Percentiles rank a stretch among this genome's conserved stretches.
These are phyloP conservation scores for Epirrita christyi DNA, from an alignment of 2,888 invertebrate species.

Conservation along the genomic window DNA sequence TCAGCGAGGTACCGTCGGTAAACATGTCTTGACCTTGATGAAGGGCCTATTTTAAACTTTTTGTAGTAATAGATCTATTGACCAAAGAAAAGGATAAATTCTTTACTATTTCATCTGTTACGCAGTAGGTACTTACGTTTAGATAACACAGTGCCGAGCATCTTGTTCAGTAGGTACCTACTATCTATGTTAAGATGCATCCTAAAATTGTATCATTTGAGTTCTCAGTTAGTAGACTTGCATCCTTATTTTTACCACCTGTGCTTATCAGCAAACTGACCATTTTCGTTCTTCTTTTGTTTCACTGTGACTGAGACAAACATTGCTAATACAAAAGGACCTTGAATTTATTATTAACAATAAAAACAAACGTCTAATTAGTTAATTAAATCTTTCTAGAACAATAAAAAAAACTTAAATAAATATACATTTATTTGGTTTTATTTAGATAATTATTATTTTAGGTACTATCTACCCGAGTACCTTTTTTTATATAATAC, in stretches of 20 bases:
- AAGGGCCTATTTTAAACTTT: constrained; percentile 50
- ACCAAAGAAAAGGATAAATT: background rate
- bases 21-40: constrained; percentile 78
- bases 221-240: background rate
- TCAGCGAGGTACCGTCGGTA: constrained; percentile 86
- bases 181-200: constrained; percentile 5
- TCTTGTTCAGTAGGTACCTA: constrained; percentile 2
- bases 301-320: background rate
- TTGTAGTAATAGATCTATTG: constrained; percentile 17
- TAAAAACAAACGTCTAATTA: no score
- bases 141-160: constrained; percentile 3
- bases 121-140: constrained; percentile 21
- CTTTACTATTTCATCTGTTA: constrained; percentile 7
- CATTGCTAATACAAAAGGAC: background rate
- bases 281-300: background rate
- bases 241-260: background rate
- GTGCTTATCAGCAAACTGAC: background rate
- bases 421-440: no score
- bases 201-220: constrained; percentile 5
- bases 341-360: background rate
- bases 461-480: no score
- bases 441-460: no score
- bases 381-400: no score
- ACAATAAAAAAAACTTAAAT: no score
- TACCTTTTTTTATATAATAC: no score